These are phyloP conservation scores for Cosmia trapezina DNA, from an alignment of 2,888 invertebrate genomes.

Conservation along the genomic window DNA sequence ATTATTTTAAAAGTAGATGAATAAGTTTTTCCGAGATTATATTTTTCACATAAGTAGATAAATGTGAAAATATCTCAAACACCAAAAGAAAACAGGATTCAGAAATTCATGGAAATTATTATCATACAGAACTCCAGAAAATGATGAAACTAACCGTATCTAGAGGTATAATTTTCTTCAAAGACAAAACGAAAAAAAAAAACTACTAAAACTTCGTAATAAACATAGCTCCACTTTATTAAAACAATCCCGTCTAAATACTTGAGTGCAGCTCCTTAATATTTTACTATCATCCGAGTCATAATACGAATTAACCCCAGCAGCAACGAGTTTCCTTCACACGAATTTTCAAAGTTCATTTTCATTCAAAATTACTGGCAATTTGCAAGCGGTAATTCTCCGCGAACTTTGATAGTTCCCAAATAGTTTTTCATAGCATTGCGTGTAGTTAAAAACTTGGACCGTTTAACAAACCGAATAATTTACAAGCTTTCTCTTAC, in stretches of 20 bases:
- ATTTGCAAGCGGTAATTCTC: constrained; percentile 79
- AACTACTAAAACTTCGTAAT: not conserved
- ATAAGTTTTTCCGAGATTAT: too few species aligned
- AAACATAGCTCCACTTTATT: constrained; percentile 18
- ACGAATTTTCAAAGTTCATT: constrained; percentile 77
- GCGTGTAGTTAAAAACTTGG: constrained; percentile 75
- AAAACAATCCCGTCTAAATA: constrained; percentile 32
- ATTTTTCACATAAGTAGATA: too few species aligned
- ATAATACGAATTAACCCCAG: constrained; percentile 66
- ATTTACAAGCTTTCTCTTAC: constrained; percentile 60
- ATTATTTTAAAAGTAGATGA: too few species aligned
- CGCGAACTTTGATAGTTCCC: constrained; percentile 79
- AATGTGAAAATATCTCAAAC: too few species aligned
- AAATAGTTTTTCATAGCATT: constrained; percentile 80
- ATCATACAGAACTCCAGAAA: not conserved
- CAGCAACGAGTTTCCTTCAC: constrained; percentile 71
- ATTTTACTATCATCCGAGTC: constrained; percentile 59
- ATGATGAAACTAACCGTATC: too few species aligned
- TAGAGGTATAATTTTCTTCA: not conserved
- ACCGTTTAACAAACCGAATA: constrained; percentile 68
- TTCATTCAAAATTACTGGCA: constrained; percentile 79
- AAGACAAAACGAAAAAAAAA: too few species aligned
- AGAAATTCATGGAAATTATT: not conserved
- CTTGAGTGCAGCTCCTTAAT: constrained; percentile 35
- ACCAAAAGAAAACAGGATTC: not conserved